Evolutionary conservation across 2,888 invertebrate genomes (phyloP), one percentile per base, ranked within the genome.

Genomic region (Drosophila atroscutellata): DNA sequence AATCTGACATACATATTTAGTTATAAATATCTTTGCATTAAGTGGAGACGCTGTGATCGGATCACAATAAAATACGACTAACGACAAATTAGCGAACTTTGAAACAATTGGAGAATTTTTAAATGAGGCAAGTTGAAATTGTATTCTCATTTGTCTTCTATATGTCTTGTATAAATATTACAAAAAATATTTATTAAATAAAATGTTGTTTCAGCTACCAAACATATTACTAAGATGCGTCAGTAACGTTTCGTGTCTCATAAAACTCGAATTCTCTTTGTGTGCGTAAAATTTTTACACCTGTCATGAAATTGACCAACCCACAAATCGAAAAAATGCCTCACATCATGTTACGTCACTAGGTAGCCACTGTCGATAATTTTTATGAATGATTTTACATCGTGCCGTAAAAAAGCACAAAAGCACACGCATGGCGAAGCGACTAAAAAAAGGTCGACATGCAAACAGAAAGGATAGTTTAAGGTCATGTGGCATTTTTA

Each of bases 371-470:
- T 30, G 45, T 20, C 28, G 11, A 18, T 15, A 13, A 6, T 56
- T 67, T 73, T 65, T 42, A 73, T 85, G 80, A 85, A 80, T 83
- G 86, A 57, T 45, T 68, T 62, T 65, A 66, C 63, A 71, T 56
- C 77, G 72, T 15, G 24, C 39, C 34, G 61, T 18, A 26, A 52
- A 56, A 39, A 18, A 36, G 8, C 24, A 24, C 45, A 24, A 45
- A 24, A 24, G 24, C 24, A 15, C 15, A 45, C 7, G 15, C 18
- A 20, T 56, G 50, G 39, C 34, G 20, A 59, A 28, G 39, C 34
- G 45, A 28, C 26, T 24, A 60, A 59, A 51, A 52, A 51, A 42
- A 56, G n/a, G 52, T 30, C n/a, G 13, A 47, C 39, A 62, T 30
- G 47, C 18, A 51, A 51, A 20, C 2, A 36, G 18, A 66, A 56